Percentiles rank a stretch among this genome's conserved stretches.
These are phyloP conservation scores for Drosophila ambigua DNA, from an alignment of 1,140 invertebrate genomes.

Conservation along the genomic window DNA sequence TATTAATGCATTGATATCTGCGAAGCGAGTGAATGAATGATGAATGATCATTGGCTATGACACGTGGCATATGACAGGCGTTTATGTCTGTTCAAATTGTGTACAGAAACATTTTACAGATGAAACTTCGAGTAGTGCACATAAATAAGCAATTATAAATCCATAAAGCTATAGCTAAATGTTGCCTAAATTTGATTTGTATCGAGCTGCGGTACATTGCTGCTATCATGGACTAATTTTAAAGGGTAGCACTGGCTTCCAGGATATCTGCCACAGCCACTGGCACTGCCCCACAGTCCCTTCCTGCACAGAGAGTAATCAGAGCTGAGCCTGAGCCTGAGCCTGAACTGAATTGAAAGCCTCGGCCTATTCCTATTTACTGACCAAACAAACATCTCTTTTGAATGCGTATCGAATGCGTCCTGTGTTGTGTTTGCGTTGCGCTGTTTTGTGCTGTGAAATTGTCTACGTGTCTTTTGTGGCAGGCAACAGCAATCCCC, in stretches of 20 bases:
- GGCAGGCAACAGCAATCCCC: slow-evolving; percentile 17
- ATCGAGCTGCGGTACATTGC: no score
- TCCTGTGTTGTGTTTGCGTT: slow-evolving; percentile 4
- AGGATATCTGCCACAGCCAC: no score
- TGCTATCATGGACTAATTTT: background rate
- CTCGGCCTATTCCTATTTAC: slow-evolving; percentile 34
- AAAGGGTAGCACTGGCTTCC: slow-evolving; percentile 5
- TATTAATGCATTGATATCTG: slow-evolving; percentile 23
- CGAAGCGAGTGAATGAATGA: slow-evolving; percentile 1
- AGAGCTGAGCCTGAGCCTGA: background rate
- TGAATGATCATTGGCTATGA: no score
- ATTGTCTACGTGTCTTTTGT: slow-evolving; percentile 72
- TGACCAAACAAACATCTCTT: slow-evolving; percentile 59
- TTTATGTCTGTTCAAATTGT: background rate
- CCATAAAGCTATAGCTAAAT: background rate
- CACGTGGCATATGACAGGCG: background rate
- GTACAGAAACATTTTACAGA: no score
- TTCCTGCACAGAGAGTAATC: slow-evolving; percentile 15
- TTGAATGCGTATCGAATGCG: slow-evolving; percentile 46
- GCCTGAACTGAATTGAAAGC: background rate
- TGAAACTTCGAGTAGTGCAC: background rate
- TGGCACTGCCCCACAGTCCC: background rate
- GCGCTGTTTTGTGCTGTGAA: slow-evolving; percentile 29
- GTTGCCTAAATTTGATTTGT: background rate
- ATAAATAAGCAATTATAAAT: no score